These are phyloP conservation scores for Cavia porcellus DNA, from an alignment of 2,113 vertebrate genomes.

Conservation along the genomic window DNA sequence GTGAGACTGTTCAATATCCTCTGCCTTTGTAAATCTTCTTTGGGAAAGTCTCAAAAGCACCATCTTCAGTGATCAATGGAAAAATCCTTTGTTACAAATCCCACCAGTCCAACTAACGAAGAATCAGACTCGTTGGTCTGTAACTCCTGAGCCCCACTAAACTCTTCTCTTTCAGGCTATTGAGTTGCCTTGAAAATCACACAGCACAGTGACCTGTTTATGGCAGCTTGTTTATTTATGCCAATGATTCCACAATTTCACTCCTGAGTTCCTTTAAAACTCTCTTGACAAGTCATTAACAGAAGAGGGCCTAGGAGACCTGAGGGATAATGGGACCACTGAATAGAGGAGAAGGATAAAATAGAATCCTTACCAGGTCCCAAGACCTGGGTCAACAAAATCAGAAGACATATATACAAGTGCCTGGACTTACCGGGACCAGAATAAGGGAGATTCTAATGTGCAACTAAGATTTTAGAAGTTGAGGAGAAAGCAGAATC, in stretches of 20 bases:
- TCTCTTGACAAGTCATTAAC: slow-evolving; percentile 59
- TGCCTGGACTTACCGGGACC: not conserved
- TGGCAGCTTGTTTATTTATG: slow-evolving; percentile 72
- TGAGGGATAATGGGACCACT: slow-evolving; percentile 22
- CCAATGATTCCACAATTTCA: slow-evolving; percentile 70
- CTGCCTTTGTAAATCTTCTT: not conserved
- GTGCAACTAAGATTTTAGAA: not conserved
- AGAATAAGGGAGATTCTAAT: not conserved
- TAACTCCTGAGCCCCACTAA: slow-evolving; percentile 48
- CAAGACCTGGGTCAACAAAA: not conserved
- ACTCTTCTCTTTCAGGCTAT: slow-evolving; percentile 50
- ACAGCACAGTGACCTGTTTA: slow-evolving; percentile 31
- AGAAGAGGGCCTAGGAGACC: slow-evolving; percentile 25
- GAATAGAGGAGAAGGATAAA: not conserved
- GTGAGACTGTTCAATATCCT: not conserved
- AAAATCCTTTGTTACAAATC: slow-evolving; percentile 59
- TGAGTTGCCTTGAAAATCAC: slow-evolving; percentile 40
- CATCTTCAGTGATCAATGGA: slow-evolving; percentile 27
- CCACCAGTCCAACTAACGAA: slow-evolving; percentile 3
- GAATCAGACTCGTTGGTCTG: slow-evolving; percentile 52
- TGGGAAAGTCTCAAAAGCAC: slow-evolving; percentile 22
- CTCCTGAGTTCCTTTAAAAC: slow-evolving; percentile 70
- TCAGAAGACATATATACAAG: not conserved
- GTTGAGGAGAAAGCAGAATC: not conserved
- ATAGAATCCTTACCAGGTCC: not conserved